A percentile compares a stretch with the other conserved stretches of the same genome.
Conservation (phyloP, 2,113 vertebrate genomes). For the Struthidea cinerea region DNA sequence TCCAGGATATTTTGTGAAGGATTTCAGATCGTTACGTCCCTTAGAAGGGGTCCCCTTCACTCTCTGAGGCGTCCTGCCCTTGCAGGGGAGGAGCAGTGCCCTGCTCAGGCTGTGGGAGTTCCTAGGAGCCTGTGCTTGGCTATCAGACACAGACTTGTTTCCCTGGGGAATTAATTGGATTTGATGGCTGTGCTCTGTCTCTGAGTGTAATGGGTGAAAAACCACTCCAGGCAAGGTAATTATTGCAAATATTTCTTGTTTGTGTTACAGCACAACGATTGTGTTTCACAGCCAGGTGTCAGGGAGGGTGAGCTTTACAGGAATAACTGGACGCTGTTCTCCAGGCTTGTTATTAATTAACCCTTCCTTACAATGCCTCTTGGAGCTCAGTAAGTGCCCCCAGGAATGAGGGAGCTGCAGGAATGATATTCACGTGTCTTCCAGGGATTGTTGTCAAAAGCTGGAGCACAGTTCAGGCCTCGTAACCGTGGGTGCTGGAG, state of each 20-base stretch:
- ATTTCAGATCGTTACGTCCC: accelerated
- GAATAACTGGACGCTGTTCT: not conserved
- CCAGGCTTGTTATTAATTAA: not conserved
- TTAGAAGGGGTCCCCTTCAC: accelerated
- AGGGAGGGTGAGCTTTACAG: not conserved
- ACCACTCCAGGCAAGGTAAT: not conserved
- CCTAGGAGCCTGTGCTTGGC: not conserved
- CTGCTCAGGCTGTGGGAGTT: not conserved
- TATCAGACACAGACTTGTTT: not conserved
- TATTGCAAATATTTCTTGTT: not conserved
- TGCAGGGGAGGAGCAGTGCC: not conserved
- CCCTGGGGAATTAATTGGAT: not conserved
- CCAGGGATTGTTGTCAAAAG: not conserved
- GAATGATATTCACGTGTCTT: not conserved
- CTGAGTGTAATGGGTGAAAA: not conserved
- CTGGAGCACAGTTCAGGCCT: not conserved
- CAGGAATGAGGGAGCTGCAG: not conserved
- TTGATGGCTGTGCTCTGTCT: not conserved
- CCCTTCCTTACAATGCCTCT: not conserved
- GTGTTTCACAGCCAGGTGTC: not conserved
- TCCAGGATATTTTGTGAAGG: not conserved
- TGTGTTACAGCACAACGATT: not conserved
- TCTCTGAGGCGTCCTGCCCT: not conserved
- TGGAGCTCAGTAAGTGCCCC: not conserved
- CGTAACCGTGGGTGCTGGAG: not conserved